Evolutionary conservation across 2,797 vertebrate species (phyloP).

Genomic region (Ispidina picta): DNA sequence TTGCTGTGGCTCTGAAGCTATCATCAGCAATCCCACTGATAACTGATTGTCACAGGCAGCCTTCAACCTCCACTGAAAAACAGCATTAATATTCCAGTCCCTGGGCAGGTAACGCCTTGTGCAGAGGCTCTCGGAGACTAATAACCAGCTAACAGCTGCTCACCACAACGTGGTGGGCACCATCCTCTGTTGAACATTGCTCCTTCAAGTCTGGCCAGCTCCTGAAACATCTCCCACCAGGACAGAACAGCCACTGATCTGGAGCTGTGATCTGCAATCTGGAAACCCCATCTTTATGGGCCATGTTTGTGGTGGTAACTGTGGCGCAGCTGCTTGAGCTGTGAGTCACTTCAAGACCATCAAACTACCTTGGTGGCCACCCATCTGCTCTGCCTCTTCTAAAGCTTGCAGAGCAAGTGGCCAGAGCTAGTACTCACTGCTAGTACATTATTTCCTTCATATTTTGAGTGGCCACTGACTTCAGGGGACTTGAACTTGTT

Average conservation of each 20-base stretch:
- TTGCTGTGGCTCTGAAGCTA: background rate
- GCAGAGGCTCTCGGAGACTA: background rate
- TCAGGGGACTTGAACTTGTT: background rate
- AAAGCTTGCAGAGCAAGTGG: background rate
- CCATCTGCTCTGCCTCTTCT: background rate
- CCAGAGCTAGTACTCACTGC: background rate
- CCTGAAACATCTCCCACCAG: background rate
- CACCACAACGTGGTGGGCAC: background rate
- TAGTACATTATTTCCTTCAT: background rate
- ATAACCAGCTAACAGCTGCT: background rate
- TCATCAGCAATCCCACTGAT: background rate
- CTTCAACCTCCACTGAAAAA: background rate
- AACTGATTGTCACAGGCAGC: background rate
- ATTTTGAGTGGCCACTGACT: background rate
- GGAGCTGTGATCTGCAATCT: background rate
- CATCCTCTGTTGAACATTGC: background rate
- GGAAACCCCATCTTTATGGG: background rate
- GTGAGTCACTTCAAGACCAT: background rate
- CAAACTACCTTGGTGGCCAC: background rate
- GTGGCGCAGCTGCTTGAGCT: background rate
- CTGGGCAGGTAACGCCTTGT: background rate
- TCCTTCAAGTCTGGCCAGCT: background rate
- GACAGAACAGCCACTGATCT: background rate
- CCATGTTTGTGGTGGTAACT: background rate
- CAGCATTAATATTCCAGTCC: accelerated